Conservation (phyloP, 2,888 invertebrate genomes). For the Cataglyphis albicans region DNA sequence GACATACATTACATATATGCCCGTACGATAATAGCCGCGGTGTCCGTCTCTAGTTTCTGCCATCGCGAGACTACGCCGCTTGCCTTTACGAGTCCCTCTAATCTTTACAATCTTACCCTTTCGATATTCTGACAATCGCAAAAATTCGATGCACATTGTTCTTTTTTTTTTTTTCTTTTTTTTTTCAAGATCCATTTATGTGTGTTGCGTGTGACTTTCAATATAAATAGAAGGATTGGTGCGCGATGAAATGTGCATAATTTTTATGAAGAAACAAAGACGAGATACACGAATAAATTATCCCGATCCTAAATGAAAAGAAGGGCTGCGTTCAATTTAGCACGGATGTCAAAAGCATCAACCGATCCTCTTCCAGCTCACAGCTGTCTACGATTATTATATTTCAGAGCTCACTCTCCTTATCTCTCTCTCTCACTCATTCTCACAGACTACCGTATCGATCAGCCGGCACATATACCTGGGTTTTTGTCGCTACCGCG, state of each 20-base stretch:
- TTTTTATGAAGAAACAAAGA: conserved; percentile 27
- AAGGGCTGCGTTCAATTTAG: conserved; percentile 69
- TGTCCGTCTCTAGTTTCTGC: conserved; percentile 40
- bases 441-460: conserved; percentile 52
- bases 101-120: background rate
- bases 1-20: conserved; percentile 83
- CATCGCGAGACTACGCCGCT: background rate
- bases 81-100: background rate
- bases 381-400: conserved; percentile 84
- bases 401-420: conserved; percentile 73
- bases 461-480: conserved; percentile 74
- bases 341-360: conserved; percentile 71
- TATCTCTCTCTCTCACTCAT: conserved; percentile 34
- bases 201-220: background rate
- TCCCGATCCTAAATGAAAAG: conserved; percentile 55
- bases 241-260: conserved; percentile 30
- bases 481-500: conserved; percentile 75
- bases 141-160: background rate
- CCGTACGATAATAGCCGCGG: conserved; percentile 64
- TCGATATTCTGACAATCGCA: background rate
- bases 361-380: conserved; percentile 72
- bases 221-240: background rate
- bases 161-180: too few species aligned
- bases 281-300: conserved; percentile 65
- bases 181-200: background rate